A percentile compares a stretch with the other conserved stretches of the same genome.
Evolutionary conservation across 1,140 invertebrate genomes (phyloP).

Genomic region (Nephila pilipes): DNA sequence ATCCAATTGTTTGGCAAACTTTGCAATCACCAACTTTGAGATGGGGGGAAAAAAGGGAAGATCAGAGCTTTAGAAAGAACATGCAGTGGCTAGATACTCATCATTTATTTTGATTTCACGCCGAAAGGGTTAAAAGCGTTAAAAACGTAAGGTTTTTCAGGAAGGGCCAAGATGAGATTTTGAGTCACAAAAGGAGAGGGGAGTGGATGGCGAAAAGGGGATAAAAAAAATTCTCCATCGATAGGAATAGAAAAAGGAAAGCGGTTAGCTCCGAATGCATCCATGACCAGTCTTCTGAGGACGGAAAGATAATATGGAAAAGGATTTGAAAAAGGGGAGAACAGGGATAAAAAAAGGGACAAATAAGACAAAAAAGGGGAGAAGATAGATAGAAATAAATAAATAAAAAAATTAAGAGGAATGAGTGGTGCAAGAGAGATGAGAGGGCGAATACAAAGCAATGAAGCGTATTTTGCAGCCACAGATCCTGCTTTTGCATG

Average conservation of each 20-base stretch:
- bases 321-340: conserved; percentile 37
- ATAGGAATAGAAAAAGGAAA: conserved; percentile 41
- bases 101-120: conserved; percentile 76
- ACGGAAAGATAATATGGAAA: conserved; percentile 45
- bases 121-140: conserved; percentile 44
- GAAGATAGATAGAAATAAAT: conserved; percentile 47
- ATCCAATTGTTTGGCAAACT: conserved; percentile 66
- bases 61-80: background rate
- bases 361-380: conserved; percentile 18
- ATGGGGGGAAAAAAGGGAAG: background rate
- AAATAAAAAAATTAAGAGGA: conserved; percentile 60
- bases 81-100: conserved; percentile 39
- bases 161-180: conserved; percentile 42
- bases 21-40: conserved; percentile 59
- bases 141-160: conserved; percentile 64
- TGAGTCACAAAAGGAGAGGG: conserved; percentile 3
- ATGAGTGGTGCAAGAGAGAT: conserved; percentile 63
- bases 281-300: conserved; percentile 7
- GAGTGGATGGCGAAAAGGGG: background rate
- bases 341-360: background rate
- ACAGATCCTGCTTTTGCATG: conserved; percentile 76
- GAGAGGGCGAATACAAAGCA: conserved; percentile 65
- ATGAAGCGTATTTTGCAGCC: conserved; percentile 72
- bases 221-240: background rate
- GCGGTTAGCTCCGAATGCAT: conserved; percentile 52